phyloP scores from a whole-genome alignment of 2,888 invertebrate genomes.

The Tiliacea aurago region DNA sequence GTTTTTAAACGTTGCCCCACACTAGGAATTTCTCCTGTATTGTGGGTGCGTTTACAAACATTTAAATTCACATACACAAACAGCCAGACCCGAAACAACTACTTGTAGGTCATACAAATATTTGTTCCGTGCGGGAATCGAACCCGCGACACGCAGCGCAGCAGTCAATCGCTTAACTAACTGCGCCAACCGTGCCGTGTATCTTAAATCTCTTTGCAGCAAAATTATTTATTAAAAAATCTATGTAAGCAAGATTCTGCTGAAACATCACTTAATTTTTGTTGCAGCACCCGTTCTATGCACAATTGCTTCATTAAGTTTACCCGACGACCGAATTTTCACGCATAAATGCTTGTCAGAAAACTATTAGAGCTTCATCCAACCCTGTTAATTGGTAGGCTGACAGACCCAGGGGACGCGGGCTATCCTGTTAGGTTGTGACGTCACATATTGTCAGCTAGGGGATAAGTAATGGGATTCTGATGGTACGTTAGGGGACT shows the following conservation, averaged over 20 bases:
- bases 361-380: slow-evolving; percentile 32
- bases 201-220: too few relatives aligned
- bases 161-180: too few relatives aligned
- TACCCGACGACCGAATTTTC: background rate
- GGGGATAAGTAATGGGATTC: slow-evolving; percentile 32
- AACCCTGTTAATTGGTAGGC: slow-evolving; percentile 31
- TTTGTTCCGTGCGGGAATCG: too few relatives aligned
- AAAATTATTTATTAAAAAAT: background rate
- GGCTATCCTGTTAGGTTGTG: slow-evolving; percentile 13
- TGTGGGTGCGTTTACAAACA: too few relatives aligned
- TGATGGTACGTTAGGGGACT: slow-evolving; percentile 41
- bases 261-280: background rate
- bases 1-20: too few relatives aligned
- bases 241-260: background rate
- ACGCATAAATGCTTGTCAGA: background rate
- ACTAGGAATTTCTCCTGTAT: too few relatives aligned
- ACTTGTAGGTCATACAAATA: too few relatives aligned
- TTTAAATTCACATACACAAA: too few relatives aligned
- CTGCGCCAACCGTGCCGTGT: too few relatives aligned
- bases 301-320: background rate
- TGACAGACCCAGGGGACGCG: slow-evolving; percentile 48
- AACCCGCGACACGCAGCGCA: too few relatives aligned
- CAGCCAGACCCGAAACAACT: too few relatives aligned
- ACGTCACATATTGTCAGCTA: slow-evolving; percentile 32
- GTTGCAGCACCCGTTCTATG: background rate